Evolutionary conservation across 2,888 invertebrate genomes (phyloP).

Genomic region (Xanthorhoe spadicearia): DNA sequence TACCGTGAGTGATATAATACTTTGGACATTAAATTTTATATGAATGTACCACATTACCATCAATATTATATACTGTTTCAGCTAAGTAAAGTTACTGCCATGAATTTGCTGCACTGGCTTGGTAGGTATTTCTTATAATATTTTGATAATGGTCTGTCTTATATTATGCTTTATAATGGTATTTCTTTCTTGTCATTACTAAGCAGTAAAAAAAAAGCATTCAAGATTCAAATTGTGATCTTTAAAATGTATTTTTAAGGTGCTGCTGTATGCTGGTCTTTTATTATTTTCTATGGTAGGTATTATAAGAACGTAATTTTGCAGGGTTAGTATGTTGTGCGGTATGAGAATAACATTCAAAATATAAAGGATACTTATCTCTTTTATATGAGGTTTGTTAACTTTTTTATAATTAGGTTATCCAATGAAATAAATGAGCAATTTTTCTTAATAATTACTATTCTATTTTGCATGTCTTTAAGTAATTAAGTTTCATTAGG

Average conservation of each 20-base stretch:
- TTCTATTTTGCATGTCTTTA: no score
- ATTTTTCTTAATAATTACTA: not conserved
- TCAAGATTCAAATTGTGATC: not conserved
- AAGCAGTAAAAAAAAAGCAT: not conserved
- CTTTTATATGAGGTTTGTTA: conserved; percentile 15
- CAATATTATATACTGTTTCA: conserved; percentile 1
- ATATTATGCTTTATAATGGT: not conserved
- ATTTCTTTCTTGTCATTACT: not conserved
- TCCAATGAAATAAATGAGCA: not conserved
- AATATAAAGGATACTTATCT: conserved; percentile 7
- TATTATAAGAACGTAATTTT: conserved; percentile 30
- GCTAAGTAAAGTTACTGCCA: conserved; percentile 2
- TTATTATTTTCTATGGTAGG: not conserved
- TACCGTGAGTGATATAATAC: conserved; percentile 72
- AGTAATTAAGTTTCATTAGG: no score
- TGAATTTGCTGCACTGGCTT: not conserved
- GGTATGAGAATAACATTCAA: conserved; percentile 21
- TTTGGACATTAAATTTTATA: conserved; percentile 2
- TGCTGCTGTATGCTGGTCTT: no score
- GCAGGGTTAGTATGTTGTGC: conserved; percentile 31
- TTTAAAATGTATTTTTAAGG: no score
- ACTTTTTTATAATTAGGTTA: not conserved
- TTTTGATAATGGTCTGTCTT: not conserved
- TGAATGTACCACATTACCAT: not conserved
- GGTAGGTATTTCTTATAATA: not conserved